phyloP scores from a whole-genome alignment of 2,797 vertebrate genomes.

The Gymnothorax reevesii region DNA sequence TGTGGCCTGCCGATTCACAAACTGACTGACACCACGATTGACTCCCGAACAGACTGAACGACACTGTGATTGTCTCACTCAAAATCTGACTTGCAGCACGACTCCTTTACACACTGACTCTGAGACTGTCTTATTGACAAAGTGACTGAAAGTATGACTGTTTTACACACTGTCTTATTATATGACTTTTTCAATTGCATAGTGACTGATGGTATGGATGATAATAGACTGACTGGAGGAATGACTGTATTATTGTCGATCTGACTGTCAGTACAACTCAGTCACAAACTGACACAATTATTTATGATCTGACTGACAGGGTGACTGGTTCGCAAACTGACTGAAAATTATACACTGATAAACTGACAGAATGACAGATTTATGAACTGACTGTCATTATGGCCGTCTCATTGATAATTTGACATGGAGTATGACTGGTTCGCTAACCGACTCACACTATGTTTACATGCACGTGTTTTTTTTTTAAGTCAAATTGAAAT shows the following conservation, averaged over 20 bases:
- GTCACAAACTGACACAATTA: too few species aligned
- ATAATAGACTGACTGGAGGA: too few species aligned
- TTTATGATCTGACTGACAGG: not conserved
- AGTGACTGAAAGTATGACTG: not conserved
- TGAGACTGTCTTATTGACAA: not conserved
- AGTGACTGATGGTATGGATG: too few species aligned
- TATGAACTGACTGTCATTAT: slow-evolving; percentile 10
- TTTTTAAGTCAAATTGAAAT: too few species aligned
- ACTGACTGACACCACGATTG: not conserved
- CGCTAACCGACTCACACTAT: not conserved
- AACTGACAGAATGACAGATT: not conserved
- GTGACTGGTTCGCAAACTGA: not conserved
- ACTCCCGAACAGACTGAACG: not conserved
- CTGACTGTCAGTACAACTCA: too few species aligned
- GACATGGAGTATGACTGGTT: not conserved
- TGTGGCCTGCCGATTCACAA: not conserved
- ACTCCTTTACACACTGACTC: too few species aligned
- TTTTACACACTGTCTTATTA: not conserved
- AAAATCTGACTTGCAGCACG: too few species aligned
- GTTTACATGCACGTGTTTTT: too few species aligned
- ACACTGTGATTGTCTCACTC: too few species aligned
- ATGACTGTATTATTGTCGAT: too few species aligned
- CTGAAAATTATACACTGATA: not conserved
- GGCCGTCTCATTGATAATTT: not conserved
- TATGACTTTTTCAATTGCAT: not conserved